phyloP scores from a whole-genome alignment of 2,797 vertebrate species.

The Hipposideros larvatus region DNA sequence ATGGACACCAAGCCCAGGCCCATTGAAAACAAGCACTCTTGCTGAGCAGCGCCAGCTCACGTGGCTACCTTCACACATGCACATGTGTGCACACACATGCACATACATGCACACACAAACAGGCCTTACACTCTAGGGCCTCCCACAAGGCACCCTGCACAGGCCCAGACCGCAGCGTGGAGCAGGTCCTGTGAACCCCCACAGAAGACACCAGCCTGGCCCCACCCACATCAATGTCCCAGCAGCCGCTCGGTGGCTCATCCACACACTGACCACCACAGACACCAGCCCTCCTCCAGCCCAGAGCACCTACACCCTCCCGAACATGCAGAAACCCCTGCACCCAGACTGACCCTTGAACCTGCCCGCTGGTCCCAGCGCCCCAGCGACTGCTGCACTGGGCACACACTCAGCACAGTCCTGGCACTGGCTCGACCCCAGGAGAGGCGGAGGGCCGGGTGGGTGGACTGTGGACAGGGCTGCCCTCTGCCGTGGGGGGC shows the following conservation, averaged over 20 bases:
- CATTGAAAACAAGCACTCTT: fast-evolving
- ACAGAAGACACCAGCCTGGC: fast-evolving
- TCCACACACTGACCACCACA: not conserved
- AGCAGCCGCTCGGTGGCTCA: not conserved
- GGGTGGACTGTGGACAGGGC: no score
- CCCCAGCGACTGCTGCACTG: fast-evolving
- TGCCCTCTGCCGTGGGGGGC: not conserved
- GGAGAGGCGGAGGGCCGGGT: no score
- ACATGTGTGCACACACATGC: fast-evolving
- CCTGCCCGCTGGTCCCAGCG: fast-evolving
- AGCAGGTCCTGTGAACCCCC: fast-evolving
- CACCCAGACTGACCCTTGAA: no score
- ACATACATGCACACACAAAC: no score
- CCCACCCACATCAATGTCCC: fast-evolving
- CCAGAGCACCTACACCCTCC: fast-evolving
- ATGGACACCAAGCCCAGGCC: not conserved
- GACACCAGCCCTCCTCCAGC: no score
- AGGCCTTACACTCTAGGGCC: not conserved
- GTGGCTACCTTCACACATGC: not conserved
- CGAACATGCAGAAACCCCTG: fast-evolving
- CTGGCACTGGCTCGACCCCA: no score
- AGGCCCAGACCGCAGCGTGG: not conserved
- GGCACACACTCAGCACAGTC: not conserved
- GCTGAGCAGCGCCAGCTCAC: no score
- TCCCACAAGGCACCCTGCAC: fast-evolving